Conservation (phyloP, 2,113 vertebrate genomes). For the Bubo scandiacus region DNA sequence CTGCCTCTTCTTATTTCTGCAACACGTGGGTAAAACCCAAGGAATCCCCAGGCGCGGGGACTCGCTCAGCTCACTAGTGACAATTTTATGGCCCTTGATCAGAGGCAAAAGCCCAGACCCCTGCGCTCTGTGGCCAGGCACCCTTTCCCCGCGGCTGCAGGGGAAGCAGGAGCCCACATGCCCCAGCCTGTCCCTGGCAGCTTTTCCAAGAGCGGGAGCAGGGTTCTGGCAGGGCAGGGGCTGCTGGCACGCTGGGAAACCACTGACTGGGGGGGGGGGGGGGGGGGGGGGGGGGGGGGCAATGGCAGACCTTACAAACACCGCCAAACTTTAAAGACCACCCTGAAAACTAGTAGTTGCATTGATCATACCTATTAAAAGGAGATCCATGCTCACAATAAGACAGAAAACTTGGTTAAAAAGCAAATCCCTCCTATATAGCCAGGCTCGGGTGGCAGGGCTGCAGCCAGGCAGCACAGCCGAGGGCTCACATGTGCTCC, state of each 20-base stretch:
- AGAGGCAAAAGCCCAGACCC: neutral
- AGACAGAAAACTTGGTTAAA: neutral
- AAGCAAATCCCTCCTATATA: fast-evolving
- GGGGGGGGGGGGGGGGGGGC: neutral
- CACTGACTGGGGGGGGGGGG: fast-evolving
- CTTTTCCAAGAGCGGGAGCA: neutral
- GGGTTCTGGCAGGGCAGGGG: neutral
- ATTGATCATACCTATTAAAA: fast-evolving
- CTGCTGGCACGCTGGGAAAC: fast-evolving
- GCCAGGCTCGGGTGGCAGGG: neutral
- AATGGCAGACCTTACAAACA: neutral
- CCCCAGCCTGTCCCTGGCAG: neutral
- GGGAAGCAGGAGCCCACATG: fast-evolving
- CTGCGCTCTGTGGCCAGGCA: too few relatives aligned
- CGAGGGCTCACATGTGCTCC: neutral
- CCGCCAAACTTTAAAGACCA: fast-evolving
- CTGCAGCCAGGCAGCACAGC: fast-evolving
- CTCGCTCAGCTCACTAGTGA: neutral
- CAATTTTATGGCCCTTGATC: neutral
- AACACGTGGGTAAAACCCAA: neutral
- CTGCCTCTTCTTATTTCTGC: neutral
- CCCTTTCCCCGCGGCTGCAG: fast-evolving
- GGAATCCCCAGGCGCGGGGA: fast-evolving
- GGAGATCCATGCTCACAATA: fast-evolving
- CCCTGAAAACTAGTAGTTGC: fast-evolving